Percentiles rank a stretch among this genome's conserved stretches.
Conservation (phyloP, 2,888 invertebrate genomes). For the Pristionchus japonicus region DNA sequence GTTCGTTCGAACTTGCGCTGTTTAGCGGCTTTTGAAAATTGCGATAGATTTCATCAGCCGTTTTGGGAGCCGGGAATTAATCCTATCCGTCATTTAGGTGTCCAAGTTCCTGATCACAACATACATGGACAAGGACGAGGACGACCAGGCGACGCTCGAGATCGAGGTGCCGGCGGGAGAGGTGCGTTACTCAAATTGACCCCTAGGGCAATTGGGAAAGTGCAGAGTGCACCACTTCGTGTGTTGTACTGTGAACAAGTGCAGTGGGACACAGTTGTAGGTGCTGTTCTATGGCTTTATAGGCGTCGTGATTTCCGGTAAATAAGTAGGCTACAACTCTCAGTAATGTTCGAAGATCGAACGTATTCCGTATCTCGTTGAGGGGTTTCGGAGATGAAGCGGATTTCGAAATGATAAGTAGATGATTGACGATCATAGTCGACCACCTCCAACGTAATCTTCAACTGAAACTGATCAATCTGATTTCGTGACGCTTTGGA, state of each 20-base stretch:
- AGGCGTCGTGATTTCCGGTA: neutral
- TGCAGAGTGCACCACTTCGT: neutral
- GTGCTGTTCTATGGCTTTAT: neutral
- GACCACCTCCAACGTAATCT: neutral
- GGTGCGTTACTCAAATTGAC: neutral
- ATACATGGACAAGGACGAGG: slow-evolving; percentile 90
- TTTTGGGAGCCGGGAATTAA: slow-evolving; percentile 77
- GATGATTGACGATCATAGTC: neutral
- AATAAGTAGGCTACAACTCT: neutral
- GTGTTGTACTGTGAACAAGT: neutral
- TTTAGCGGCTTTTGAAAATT: neutral
- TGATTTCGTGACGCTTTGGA: slow-evolving; percentile 29
- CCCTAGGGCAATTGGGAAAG: neutral
- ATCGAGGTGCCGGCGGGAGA: slow-evolving; percentile 55
- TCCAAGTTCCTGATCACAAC: slow-evolving; percentile 99
- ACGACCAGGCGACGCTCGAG: slow-evolving; percentile 80
- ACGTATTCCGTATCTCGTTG: neutral
- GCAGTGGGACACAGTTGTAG: neutral
- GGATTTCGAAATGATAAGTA: neutral
- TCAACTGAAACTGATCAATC: neutral
- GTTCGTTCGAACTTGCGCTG: slow-evolving; percentile 12
- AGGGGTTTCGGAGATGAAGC: neutral
- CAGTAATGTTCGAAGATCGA: neutral
- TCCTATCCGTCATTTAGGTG: slow-evolving; percentile 92
- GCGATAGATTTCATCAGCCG: neutral